A percentile compares a stretch with the other conserved stretches of the same genome.
phyloP scores from a whole-genome alignment of 2,113 vertebrate genomes.

The Archilochus colubris region DNA sequence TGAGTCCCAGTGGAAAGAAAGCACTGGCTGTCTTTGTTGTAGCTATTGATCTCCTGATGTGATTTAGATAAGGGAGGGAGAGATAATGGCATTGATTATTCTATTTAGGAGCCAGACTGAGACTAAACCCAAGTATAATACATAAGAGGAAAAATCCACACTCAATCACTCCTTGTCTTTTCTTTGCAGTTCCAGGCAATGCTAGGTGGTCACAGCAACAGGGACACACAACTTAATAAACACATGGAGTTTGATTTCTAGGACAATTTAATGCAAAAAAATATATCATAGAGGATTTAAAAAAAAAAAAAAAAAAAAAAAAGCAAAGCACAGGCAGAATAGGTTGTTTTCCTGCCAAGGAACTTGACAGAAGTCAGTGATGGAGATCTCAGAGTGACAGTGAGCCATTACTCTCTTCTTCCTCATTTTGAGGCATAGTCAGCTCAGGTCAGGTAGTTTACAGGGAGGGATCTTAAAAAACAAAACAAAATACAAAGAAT shows the following conservation, averaged over 20 bases:
- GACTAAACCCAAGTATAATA: slow-evolving; percentile 76
- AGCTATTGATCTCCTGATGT: slow-evolving; percentile 83
- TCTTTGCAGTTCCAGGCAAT: slow-evolving; percentile 51
- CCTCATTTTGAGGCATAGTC: neutral
- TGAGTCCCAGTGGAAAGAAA: slow-evolving; percentile 80
- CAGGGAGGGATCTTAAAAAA: neutral
- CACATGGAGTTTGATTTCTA: slow-evolving; percentile 10
- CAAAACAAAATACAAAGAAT: neutral
- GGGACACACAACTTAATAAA: slow-evolving; percentile 70
- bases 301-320: too few relatives aligned
- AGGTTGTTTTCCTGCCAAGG: neutral
- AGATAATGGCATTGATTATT: slow-evolving; percentile 88
- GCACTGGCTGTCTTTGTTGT: slow-evolving; percentile 76
- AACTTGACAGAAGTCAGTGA: neutral
- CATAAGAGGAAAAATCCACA: slow-evolving; percentile 57
- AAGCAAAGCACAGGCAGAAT: neutral
- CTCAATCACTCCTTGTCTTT: slow-evolving; percentile 65
- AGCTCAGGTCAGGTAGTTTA: neutral
- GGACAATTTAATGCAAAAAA: neutral
- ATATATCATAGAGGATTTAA: neutral
- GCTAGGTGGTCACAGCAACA: slow-evolving; percentile 20
- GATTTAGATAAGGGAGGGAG: slow-evolving; percentile 83
- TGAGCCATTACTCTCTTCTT: neutral
- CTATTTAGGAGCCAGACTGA: slow-evolving; percentile 79
- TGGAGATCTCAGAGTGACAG: neutral